These are phyloP conservation scores for Callimorpha dominula DNA, from an alignment of 2,888 invertebrate species.

Conservation along the genomic window DNA sequence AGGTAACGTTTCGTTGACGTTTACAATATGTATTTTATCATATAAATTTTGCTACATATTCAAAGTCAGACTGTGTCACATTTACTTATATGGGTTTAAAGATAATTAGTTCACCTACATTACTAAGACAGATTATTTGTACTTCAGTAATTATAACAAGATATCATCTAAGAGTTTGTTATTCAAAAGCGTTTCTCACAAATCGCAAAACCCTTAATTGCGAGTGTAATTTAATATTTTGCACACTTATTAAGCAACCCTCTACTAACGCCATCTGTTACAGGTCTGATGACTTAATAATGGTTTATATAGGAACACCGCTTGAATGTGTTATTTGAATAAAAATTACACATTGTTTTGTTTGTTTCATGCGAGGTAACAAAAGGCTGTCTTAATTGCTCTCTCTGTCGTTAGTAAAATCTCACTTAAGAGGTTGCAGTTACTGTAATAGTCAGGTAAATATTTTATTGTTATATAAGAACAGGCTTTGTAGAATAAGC, in stretches of 20 bases:
- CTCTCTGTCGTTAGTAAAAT: not conserved
- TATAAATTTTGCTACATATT: too few species aligned
- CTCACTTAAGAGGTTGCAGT: not conserved
- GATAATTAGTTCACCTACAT: too few species aligned
- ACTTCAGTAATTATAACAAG: conserved; percentile 21
- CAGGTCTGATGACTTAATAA: conserved; percentile 44
- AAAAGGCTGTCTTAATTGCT: not conserved
- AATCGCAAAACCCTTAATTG: conserved; percentile 50
- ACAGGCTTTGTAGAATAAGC: not conserved
- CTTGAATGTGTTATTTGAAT: conserved; percentile 9
- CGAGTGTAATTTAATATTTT: conserved; percentile 57
- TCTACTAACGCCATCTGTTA: conserved; percentile 38
- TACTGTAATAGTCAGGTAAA: not conserved
- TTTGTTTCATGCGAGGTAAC: not conserved
- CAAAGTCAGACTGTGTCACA: too few species aligned
- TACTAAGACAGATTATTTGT: not conserved
- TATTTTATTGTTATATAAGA: not conserved
- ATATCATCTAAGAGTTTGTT: conserved; percentile 29
- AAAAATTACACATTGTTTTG: conserved; percentile 4
- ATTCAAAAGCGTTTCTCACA: conserved; percentile 45
- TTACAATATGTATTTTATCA: too few species aligned
- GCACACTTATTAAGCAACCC: conserved; percentile 39
- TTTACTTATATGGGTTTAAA: too few species aligned
- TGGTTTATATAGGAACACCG: conserved; percentile 24
- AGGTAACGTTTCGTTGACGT: too few species aligned